phyloP scores from a whole-genome alignment of 2,888 invertebrate species.

The Terebella lapidaria region DNA sequence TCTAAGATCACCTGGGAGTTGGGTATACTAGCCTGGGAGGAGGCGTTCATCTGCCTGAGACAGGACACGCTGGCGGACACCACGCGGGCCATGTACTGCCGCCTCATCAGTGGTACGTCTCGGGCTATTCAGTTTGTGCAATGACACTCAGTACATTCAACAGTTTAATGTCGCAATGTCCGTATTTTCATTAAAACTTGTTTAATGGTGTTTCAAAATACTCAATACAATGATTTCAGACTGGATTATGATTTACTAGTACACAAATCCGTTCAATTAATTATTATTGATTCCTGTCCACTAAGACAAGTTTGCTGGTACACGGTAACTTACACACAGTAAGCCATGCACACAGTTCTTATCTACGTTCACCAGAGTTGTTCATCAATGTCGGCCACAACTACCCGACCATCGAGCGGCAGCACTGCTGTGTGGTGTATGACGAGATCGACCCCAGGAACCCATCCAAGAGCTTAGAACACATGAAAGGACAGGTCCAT shows the following conservation, averaged over 20 bases:
- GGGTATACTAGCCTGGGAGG: constrained; percentile 51
- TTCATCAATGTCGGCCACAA: constrained; percentile 53
- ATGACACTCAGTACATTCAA: not conserved
- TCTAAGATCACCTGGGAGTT: constrained; percentile 50
- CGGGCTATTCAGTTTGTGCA: not conserved
- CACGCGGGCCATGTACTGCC: constrained; percentile 51
- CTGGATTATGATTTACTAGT: too few relatives aligned
- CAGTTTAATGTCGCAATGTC: not conserved
- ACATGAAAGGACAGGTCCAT: not conserved
- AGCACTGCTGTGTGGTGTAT: constrained; percentile 51
- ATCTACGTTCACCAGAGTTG: constrained; percentile 21
- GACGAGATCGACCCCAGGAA: constrained; percentile 28
- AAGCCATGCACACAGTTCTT: too few relatives aligned
- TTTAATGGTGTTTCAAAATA: not conserved
- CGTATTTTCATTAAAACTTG: not conserved
- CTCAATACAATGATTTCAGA: too few relatives aligned
- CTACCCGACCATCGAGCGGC: constrained; percentile 51
- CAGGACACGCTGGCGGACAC: constrained; percentile 48
- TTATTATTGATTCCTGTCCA: too few relatives aligned
- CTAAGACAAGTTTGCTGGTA: too few relatives aligned
- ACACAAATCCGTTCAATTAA: too few relatives aligned
- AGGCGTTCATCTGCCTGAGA: constrained; percentile 47
- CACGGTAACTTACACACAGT: too few relatives aligned
- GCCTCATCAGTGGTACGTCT: constrained; percentile 47
- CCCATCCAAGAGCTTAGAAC: not conserved